A percentile compares a stretch with the other conserved stretches of the same genome.
phyloP scores from a whole-genome alignment of 2,888 invertebrate genomes.

The Drosophila kuntzei region DNA sequence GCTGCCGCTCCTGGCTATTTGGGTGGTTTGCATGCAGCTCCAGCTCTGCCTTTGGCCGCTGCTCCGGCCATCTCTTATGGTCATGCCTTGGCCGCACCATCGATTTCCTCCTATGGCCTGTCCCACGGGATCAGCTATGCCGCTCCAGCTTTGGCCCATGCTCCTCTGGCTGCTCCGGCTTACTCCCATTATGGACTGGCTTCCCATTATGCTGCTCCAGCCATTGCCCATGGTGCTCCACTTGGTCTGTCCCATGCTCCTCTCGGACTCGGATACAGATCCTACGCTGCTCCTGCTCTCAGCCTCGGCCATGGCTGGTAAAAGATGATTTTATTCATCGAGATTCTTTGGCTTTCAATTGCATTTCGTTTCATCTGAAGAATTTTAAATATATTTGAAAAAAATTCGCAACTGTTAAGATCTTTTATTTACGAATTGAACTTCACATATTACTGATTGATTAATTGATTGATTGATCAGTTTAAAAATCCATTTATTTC shows the following conservation, averaged over 20 bases:
- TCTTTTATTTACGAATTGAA: slow-evolving; percentile 3
- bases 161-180: slow-evolving; percentile 61
- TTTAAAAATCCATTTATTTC: too few species aligned
- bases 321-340: slow-evolving; percentile 3
- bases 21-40: slow-evolving; percentile 66
- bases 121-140: slow-evolving; percentile 64
- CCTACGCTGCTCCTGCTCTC: slow-evolving; percentile 85
- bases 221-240: slow-evolving; percentile 62
- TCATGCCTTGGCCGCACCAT: slow-evolving; percentile 57
- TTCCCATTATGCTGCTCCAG: slow-evolving; percentile 66
- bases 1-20: slow-evolving; percentile 83
- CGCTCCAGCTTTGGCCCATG: slow-evolving; percentile 38
- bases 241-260: slow-evolving; percentile 53
- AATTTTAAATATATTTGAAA: slow-evolving; percentile 19
- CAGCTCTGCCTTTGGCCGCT: slow-evolving; percentile 43
- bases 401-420: slow-evolving; percentile 7
- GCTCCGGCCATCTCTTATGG: slow-evolving; percentile 69
- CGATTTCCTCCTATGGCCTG: slow-evolving; percentile 68
- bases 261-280: slow-evolving; percentile 50
- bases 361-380: slow-evolving; percentile 43
- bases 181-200: slow-evolving; percentile 35
- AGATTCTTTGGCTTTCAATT: slow-evolving; percentile 11
- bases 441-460: slow-evolving; percentile 5
- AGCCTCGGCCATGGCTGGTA: slow-evolving; percentile 78
- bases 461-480: not conserved